Percentiles rank a stretch among this genome's conserved stretches.
Conservation (phyloP, 2,113 vertebrate species). For the Peromyscus californicus region DNA sequence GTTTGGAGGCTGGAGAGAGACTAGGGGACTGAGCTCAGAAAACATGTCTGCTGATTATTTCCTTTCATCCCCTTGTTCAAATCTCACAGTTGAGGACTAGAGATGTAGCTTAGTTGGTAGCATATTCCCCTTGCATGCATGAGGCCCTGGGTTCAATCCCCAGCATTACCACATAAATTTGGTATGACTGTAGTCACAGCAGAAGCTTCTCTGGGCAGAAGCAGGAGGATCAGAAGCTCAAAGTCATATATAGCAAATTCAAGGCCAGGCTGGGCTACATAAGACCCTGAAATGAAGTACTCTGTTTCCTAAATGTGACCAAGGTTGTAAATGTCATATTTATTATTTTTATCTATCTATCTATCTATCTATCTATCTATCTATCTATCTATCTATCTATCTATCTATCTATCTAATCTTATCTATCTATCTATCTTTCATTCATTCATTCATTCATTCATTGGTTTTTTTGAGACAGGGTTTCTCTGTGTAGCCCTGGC, state of each 20-base stretch:
- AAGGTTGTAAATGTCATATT: background rate
- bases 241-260: background rate
- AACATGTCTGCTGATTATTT: background rate
- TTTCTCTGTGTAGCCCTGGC: background rate
- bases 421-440: background rate
- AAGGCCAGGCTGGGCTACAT: background rate
- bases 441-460: background rate
- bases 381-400: no score
- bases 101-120: background rate
- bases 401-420: no score
- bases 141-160: background rate
- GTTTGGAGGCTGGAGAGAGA: background rate
- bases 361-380: background rate
- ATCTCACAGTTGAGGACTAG: background rate
- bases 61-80: background rate
- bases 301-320: background rate
- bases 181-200: background rate
- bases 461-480: background rate
- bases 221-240: background rate
- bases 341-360: background rate
- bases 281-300: background rate
- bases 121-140: no score
- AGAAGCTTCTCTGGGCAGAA: background rate
- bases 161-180: background rate
- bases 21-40: background rate